phyloP scores from a whole-genome alignment of 2,888 invertebrate genomes.

The Marronus borbonicus region DNA sequence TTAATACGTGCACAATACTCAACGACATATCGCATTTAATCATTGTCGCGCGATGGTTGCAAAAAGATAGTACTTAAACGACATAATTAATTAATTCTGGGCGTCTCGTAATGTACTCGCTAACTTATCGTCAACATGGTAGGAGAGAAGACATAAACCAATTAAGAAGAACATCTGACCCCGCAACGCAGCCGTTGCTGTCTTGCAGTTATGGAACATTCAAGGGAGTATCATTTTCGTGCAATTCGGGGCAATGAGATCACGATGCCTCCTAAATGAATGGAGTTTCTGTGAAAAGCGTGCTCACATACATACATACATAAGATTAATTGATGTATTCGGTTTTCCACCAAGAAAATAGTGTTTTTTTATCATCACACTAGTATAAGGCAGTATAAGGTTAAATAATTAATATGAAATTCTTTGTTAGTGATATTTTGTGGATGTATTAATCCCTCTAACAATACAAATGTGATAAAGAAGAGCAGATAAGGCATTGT shows the following conservation, averaged over 20 bases:
- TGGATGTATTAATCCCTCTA: no score
- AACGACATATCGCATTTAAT: conserved; percentile 1
- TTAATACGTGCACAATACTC: conserved; percentile 8
- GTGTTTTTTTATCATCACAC: background rate
- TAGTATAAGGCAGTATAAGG: no score
- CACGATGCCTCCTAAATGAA: conserved; percentile 1
- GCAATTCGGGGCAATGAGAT: background rate
- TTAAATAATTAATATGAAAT: no score
- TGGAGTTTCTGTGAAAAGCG: background rate
- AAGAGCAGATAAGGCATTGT: no score
- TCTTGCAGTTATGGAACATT: conserved; percentile 14
- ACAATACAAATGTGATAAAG: no score
- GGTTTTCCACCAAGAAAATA: background rate
- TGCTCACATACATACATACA: background rate
- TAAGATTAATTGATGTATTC: background rate
- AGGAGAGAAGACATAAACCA: conserved; percentile 12
- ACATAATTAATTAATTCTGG: conserved; percentile 34
- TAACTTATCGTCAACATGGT: conserved; percentile 17
- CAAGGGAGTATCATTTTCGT: background rate
- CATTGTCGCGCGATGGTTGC: conserved; percentile 28
- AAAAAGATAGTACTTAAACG: conserved; percentile 19
- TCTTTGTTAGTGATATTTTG: no score
- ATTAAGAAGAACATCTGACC: conserved; percentile 19
- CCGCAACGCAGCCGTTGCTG: background rate
- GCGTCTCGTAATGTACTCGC: conserved; percentile 17